Conservation (phyloP, 1,140 invertebrate species). For the Neodiprion virginianus region DNA sequence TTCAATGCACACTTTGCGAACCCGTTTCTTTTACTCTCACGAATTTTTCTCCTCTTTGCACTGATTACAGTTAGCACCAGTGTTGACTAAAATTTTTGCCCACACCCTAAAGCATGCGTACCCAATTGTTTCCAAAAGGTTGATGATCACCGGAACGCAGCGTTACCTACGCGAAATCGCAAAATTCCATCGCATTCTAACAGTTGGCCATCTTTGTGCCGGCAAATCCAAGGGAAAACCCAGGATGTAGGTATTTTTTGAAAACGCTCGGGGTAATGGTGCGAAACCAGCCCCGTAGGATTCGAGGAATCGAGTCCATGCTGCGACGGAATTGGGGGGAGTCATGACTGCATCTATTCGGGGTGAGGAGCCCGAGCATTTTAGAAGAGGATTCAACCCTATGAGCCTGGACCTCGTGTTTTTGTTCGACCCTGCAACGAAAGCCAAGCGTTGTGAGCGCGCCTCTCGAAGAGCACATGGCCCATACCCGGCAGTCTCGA, state of each 20-base stretch:
- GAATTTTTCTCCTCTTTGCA: too few relatives aligned
- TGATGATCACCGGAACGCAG: too few relatives aligned
- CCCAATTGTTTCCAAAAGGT: too few relatives aligned
- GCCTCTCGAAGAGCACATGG: too few relatives aligned
- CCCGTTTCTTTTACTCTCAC: too few relatives aligned
- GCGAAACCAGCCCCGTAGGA: neutral
- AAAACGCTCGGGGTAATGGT: neutral
- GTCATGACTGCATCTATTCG: neutral
- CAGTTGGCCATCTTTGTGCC: neutral
- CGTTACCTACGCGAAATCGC: too few relatives aligned
- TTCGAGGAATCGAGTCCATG: neutral
- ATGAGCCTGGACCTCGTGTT: neutral
- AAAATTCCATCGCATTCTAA: neutral
- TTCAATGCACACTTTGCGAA: too few relatives aligned
- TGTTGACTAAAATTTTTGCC: too few relatives aligned
- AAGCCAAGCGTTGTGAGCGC: neutral
- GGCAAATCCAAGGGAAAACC: neutral
- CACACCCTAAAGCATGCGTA: too few relatives aligned
- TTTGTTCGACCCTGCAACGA: neutral
- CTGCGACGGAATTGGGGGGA: neutral
- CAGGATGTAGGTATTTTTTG: neutral
- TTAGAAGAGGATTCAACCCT: neutral
- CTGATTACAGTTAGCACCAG: too few relatives aligned
- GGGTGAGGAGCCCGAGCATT: neutral
- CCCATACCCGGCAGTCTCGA: too few relatives aligned